Conservation (phyloP, 2,113 vertebrate genomes). For the Microcebus jonahi region DNA sequence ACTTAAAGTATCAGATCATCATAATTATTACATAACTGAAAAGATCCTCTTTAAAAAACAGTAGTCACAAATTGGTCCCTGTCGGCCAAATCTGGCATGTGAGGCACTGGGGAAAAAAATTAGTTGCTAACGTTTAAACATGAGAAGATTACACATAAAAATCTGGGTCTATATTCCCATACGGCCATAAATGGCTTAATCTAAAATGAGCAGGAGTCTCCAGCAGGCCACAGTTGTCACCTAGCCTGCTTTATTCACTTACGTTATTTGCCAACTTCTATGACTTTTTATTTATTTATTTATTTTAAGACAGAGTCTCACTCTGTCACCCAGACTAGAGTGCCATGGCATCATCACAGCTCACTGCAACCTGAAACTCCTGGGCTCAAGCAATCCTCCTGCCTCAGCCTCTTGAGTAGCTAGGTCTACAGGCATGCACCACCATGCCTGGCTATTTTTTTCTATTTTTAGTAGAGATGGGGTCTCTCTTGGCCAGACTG, state of each 20-base stretch:
- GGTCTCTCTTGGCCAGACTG: no score
- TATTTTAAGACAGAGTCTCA: no score
- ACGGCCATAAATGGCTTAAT: not conserved
- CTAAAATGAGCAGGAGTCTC: not conserved
- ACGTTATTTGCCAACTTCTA: not conserved
- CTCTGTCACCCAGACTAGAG: no score
- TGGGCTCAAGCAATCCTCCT: no score
- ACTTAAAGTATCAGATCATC: not conserved
- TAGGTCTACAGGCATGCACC: no score
- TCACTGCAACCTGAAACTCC: no score
- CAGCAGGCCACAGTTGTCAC: not conserved
- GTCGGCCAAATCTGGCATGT: not conserved
- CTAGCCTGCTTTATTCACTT: not conserved
- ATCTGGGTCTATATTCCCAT: not conserved
- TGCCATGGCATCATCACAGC: no score
- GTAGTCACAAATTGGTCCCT: not conserved
- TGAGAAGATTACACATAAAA: not conserved
- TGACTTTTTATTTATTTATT: no score
- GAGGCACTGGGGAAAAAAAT: not conserved
- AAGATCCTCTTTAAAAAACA: conserved; percentile 22
- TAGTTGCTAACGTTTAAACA: not conserved
- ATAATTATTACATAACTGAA: not conserved
- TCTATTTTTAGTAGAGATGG: no score
- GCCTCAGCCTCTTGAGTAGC: no score
- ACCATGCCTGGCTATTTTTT: no score